Base-by-base conservation (phyloP, 2,113 vertebrate species). In the Toxotes chatareus region DNA sequence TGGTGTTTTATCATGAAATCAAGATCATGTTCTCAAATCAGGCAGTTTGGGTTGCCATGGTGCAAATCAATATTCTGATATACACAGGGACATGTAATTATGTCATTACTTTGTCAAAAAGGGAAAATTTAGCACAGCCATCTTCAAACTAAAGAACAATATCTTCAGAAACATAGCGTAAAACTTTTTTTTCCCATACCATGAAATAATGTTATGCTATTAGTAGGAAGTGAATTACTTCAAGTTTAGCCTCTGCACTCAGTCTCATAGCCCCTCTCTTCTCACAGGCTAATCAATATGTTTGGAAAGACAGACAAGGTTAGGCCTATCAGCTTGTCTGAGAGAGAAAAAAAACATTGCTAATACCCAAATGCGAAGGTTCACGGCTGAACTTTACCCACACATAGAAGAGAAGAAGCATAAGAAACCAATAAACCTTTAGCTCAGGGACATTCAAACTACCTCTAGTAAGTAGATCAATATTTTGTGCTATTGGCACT, bases 221-320 rank as follows among this genome's bases (percentile, higher is more conserved):
- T 79, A 83, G 69, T 38, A 72, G 68, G 71, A 88, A 84, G 76
- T 63, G 12, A 85, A 75, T 88, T 80, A 72, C 57, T 85, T 76
- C 55, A 75, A 83, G 83, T 90, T 87, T 80, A 85, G 79, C 80
- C 85, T 86, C 74, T 85, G 79, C 82, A 68, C 85, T 75, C 5
- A 4, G 57, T 84, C 83, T 86, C 65, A 60, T 42, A 69, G 40
- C 73, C 47, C 73, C 49, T 80, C 69, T 83, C 85, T 88, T 91
- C 85, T 92, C 92, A 87, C 88, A 88, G 66, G 64, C 61, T 82
- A 85, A 94, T 94, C 93, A 85, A 94, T 94, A 94, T 88, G 87
- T 93, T 94, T 93, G 81, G 81, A 92, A 85, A 92, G 76, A 80
- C 79, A 73, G 81, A 88, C 86, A 89, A 93, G 91, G 92, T 93